These are phyloP conservation scores for Ornithorhynchus anatinus DNA, from an alignment of 2,113 vertebrate species.

Conservation along the genomic window DNA sequence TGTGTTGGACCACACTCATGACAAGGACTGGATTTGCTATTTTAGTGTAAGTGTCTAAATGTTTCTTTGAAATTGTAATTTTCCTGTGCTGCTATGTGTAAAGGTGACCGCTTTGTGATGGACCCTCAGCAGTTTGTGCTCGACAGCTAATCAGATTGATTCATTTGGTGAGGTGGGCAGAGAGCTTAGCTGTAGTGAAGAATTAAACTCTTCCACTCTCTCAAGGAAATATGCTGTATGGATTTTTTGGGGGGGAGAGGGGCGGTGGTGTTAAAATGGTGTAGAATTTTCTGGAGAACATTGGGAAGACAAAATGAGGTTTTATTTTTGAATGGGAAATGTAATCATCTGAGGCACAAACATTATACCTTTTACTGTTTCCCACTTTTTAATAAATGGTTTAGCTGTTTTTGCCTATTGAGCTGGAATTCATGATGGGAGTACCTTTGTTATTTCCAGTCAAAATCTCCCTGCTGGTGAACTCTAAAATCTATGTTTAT, in stretches of 20 bases:
- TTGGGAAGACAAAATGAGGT: neutral
- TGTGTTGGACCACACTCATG: constrained; percentile 44
- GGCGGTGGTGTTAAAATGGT: neutral
- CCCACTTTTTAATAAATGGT: neutral
- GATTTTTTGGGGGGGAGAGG: constrained; percentile 8
- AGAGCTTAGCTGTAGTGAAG: constrained; percentile 18
- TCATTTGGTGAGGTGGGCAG: constrained; percentile 52
- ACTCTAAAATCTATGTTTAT: neutral
- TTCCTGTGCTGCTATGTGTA: constrained; percentile 75
- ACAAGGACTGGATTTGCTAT: constrained; percentile 63
- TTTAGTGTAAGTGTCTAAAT: constrained; percentile 52
- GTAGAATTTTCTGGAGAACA: constrained; percentile 21
- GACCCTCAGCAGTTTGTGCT: constrained; percentile 51
- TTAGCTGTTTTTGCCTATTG: neutral
- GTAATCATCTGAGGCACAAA: neutral
- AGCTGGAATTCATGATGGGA: neutral
- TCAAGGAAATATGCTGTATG: neutral
- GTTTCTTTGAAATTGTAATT: constrained; percentile 63
- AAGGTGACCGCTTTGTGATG: constrained; percentile 67
- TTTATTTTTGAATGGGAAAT: constrained; percentile 38
- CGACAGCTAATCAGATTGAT: constrained; percentile 75
- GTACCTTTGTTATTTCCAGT: neutral
- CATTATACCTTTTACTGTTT: neutral
- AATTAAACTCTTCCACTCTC: constrained; percentile 38
- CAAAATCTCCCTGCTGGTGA: neutral